Evolutionary conservation across 2,888 invertebrate genomes (phyloP).

Genomic region (Hirtodrosophila cameraria): DNA sequence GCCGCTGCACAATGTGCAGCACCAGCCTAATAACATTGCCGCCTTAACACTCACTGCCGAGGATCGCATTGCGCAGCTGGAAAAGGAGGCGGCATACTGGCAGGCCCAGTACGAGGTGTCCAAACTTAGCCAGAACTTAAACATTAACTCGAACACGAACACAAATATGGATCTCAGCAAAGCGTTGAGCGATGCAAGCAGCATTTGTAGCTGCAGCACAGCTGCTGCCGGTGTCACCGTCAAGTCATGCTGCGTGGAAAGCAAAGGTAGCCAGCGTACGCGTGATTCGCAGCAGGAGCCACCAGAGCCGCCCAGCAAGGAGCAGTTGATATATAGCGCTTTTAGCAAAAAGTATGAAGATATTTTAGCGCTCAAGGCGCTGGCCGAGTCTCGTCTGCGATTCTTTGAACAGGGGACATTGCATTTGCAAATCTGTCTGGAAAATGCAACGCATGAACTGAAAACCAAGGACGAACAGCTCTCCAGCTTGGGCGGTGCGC

Average conservation of each 20-base stretch:
- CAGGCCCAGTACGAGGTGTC: slow-evolving; percentile 89
- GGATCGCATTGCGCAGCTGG: slow-evolving; percentile 84
- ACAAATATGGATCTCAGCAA: slow-evolving; percentile 55
- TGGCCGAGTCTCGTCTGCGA: slow-evolving; percentile 81
- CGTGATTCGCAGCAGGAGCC: slow-evolving; percentile 70
- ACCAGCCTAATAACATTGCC: slow-evolving; percentile 35
- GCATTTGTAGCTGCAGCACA: slow-evolving; percentile 77
- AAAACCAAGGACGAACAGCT: slow-evolving; percentile 85
- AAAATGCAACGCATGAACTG: slow-evolving; percentile 85
- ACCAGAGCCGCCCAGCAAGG: slow-evolving; percentile 71
- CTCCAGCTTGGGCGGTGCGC: slow-evolving; percentile 84
- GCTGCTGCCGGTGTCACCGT: slow-evolving; percentile 82
- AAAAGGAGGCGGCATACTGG: slow-evolving; percentile 90
- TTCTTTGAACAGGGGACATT: slow-evolving; percentile 84
- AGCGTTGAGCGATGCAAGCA: slow-evolving; percentile 37
- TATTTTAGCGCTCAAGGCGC: slow-evolving; percentile 80
- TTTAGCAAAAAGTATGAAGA: slow-evolving; percentile 83
- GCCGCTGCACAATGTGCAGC: slow-evolving; percentile 59
- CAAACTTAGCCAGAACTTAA: slow-evolving; percentile 84
- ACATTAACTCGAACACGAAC: slow-evolving; percentile 74
- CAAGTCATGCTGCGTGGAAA: slow-evolving; percentile 59
- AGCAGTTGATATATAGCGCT: slow-evolving; percentile 82
- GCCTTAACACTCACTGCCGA: slow-evolving; percentile 67
- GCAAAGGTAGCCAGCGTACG: slow-evolving; percentile 54
- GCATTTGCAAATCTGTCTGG: slow-evolving; percentile 85